phyloP scores from a whole-genome alignment of 2,888 invertebrate genomes.

The Nomada ferruginata region DNA sequence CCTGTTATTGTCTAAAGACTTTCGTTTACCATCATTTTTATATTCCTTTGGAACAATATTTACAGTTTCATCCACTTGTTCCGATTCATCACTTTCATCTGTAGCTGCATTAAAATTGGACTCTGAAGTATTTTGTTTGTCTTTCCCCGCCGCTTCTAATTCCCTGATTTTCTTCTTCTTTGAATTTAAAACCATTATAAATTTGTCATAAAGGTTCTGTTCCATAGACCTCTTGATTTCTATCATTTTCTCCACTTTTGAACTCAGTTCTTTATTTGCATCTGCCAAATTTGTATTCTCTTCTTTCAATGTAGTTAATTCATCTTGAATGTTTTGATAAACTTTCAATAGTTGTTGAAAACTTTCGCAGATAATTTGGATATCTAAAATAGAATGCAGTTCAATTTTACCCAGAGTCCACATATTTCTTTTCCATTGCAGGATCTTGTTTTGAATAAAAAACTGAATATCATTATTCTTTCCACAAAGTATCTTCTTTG shows the following conservation, averaged over 20 bases:
- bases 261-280: constrained; percentile 47
- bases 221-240: constrained; percentile 70
- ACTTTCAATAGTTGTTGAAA: constrained; percentile 56
- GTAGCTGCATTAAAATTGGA: constrained; percentile 32
- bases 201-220: constrained; percentile 69
- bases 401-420: constrained; percentile 71
- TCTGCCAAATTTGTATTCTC: constrained; percentile 60
- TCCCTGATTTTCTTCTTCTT: constrained; percentile 74
- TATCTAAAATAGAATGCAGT: constrained; percentile 58
- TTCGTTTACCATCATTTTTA: constrained; percentile 9
- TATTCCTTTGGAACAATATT: background rate
- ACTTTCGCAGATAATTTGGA: constrained; percentile 55
- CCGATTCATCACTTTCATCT: constrained; percentile 38
- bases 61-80: background rate
- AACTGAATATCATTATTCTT: constrained; percentile 68
- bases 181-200: constrained; percentile 72
- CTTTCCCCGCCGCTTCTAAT: constrained; percentile 60
- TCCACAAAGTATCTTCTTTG: constrained; percentile 68
- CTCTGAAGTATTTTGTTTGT: background rate
- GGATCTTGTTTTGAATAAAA: constrained; percentile 52
- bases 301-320: constrained; percentile 22
- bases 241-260: constrained; percentile 61
- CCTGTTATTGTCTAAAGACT: background rate
- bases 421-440: constrained; percentile 72
- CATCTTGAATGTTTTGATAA: constrained; percentile 47